These are phyloP conservation scores for Macrobrachium nipponense DNA, from an alignment of 1,140 invertebrate species.

Conservation along the genomic window DNA sequence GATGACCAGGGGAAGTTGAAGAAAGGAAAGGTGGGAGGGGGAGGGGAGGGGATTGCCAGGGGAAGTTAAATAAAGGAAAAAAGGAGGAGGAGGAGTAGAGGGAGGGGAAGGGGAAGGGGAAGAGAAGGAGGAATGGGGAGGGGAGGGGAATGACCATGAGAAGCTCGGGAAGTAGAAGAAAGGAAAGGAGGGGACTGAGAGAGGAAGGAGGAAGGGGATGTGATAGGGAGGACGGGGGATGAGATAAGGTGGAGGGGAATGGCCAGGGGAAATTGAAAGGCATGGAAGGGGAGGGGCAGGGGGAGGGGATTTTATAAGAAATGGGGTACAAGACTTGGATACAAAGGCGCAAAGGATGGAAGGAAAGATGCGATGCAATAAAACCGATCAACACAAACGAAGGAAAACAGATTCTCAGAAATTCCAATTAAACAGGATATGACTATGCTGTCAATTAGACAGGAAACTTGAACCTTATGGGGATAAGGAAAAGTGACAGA, in stretches of 20 bases:
- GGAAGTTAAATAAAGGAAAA: not conserved
- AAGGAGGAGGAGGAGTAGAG: not conserved
- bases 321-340: not conserved
- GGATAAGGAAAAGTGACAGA: too few species aligned
- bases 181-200: constrained; percentile 16
- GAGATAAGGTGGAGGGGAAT: not conserved
- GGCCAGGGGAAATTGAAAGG: not conserved
- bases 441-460: too few species aligned
- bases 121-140: not conserved
- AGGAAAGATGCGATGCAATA: not conserved
- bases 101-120: not conserved
- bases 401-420: too few species aligned
- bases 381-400: not conserved
- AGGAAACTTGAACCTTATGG: too few species aligned
- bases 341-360: not conserved
- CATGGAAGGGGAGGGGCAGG: not conserved
- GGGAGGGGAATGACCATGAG: constrained; percentile 1
- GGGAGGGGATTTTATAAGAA: not conserved
- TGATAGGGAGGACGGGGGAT: too few species aligned
- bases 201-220: too few species aligned
- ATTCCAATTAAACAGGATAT: too few species aligned
- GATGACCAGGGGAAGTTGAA: not conserved
- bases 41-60: not conserved
- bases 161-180: constrained; percentile 10
- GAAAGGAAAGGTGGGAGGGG: not conserved